Conservation (phyloP, 2,797 vertebrate species). For the Carcharodon carcharias region DNA sequence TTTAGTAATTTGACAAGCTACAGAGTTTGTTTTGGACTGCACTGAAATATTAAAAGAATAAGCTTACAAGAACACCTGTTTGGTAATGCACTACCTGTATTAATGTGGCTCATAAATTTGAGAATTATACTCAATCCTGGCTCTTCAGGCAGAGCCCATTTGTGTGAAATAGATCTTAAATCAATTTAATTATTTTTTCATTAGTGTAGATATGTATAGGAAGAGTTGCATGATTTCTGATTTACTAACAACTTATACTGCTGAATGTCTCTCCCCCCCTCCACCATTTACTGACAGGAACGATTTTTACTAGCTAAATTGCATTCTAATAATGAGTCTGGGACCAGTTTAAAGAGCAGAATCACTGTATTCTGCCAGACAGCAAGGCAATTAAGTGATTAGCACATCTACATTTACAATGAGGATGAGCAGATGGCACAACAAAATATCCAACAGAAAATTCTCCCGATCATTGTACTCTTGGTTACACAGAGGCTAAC, state of each 20-base stretch:
- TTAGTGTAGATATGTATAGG: neutral
- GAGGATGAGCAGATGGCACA: neutral
- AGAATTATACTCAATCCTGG: neutral
- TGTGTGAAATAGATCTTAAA: neutral
- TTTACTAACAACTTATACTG: neutral
- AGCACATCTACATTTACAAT: constrained; percentile 14
- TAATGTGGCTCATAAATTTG: neutral
- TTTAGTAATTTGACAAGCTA: neutral
- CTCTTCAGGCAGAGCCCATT: neutral
- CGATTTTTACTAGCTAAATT: neutral
- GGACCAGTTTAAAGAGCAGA: neutral
- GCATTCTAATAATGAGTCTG: neutral
- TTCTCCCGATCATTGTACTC: neutral
- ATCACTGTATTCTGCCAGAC: neutral
- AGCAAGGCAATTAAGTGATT: constrained; percentile 26
- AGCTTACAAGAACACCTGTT: neutral
- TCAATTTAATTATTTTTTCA: neutral
- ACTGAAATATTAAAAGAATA: neutral
- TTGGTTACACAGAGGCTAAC: neutral
- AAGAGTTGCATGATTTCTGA: too few species aligned
- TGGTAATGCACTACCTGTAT: neutral
- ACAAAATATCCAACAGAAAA: neutral
- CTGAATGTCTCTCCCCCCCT: neutral
- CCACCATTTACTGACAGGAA: neutral
- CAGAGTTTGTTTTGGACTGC: neutral